Base-by-base conservation (phyloP, 2,797 vertebrate genomes). In the Channa striata region DNA sequence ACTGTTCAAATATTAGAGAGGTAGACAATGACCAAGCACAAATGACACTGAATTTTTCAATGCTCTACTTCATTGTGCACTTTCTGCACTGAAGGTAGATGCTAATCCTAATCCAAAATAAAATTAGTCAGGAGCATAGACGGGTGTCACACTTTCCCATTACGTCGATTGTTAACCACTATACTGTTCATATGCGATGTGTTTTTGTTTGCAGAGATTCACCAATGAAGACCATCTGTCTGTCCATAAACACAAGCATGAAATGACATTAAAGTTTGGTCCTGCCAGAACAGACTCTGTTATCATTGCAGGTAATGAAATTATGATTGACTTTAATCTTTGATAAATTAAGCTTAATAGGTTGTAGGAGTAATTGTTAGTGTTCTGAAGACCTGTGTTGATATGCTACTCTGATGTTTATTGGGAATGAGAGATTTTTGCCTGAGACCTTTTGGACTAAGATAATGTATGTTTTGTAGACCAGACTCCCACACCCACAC, bases 241-340 rank as follows among this genome's bases (percentile, higher is more conserved):
- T 11, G 97, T 99, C 77, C 98, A 99, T 89, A 98, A 96, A 94
- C 97, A 99, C 94, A 99, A 99, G 87, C 97, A 99, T 89, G 97
- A 99, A 95, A 98, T 99, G 97, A 99, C 97, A 23, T 89, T 99
- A 91, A 99, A 99, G 88, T 98, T 99, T 82, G 97, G 97, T 88
- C 98, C 97, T 19, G 89, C 93, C 56, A 88, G 93, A 75, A 95
- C 93, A 21, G 94, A 95, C 81, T 93, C 93, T 8, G 94, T 94
- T 72, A 94, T 95, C 57, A 94, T 95, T 62, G 92, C 91, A 93
- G 93, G 94, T 94, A 90, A 83, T 67, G 16, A 12, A 30, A 57
- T 65, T 36, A n/a, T 1, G 5, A 47, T 77, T 56, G 36, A 11
- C 21, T 30, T 37, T 17, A 6, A 2, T 44, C 7, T 59, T 43